Evolutionary conservation across 23 tunicate species (phyloP), one percentile per base, ranked within the genome.

Genomic region (Styela plicata): DNA sequence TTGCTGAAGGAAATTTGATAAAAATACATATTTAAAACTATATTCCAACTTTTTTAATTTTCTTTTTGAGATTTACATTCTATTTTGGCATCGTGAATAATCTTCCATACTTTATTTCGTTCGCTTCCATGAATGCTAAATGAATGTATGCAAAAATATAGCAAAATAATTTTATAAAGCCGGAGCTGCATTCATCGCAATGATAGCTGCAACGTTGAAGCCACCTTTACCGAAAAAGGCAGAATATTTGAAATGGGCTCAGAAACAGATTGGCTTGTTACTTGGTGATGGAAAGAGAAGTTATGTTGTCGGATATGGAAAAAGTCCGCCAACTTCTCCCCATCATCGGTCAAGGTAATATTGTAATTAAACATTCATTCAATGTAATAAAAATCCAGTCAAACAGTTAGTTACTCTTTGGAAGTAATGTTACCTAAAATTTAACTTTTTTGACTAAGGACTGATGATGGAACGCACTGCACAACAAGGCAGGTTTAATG

Each of bases 291-390:
- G 74, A n/a, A 90, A 90, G 0, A 75, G 90, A 34, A 86, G 97
- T 34, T 91, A 86, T 52, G 88, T 91, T 7, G 88, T 91, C n/a
- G 97, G 97, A 19, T 70, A 82, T 74, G 97, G 97, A 0, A 79
- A 64, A 71, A 78, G 86, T 74, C 83, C 77, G 37, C 90, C 97
- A 3, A 36, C 63, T 33, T 34, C 71, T 52, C 87, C 89, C 2
- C 97, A 91, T 64, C 97, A 91, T 70, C 78, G 90, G 78, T 70
- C 90, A 30, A 91, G 97, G 97, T 91, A 2, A n/a, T n/a, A n/a
- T n/a, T n/a, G n/a, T n/a, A n/a, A n/a, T n/a, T n/a, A n/a, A n/a
- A n/a, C n/a, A n/a, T n/a, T n/a, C n/a, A n/a, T n/a, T n/a, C n/a
- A n/a, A n/a, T n/a, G n/a, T n/a, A n/a, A n/a, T n/a, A n/a, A n/a